Base-by-base conservation (phyloP, 2,797 vertebrate species). In the Lophius americanus region DNA sequence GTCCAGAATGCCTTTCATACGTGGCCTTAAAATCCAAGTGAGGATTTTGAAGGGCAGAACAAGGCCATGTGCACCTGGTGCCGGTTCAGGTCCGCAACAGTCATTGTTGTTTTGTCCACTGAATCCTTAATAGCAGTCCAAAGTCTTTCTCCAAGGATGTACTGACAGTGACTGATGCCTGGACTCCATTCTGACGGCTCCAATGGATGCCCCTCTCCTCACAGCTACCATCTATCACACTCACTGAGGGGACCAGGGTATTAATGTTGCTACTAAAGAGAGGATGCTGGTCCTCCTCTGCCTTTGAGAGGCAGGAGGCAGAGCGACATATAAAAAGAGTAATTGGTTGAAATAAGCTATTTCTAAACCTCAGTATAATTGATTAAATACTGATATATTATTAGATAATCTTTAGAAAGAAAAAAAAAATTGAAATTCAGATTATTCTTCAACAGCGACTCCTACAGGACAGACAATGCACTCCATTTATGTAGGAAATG, bases 1-100 rank as follows among this genome's bases (percentile, higher is more conserved):
- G 78, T 85, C 77, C 79, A 75, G 72, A 68, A 54, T 50, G 54
- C 14, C 53, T 75, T 75, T 82, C 78, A 85, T 84, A 89, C 46
- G 51, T 68, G 87, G 86, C 90, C 91, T 92, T 92, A 87, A 93
- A 91, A 89, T 85, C 75, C 73, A 58, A 65, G 60, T 1, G 60
- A 75, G 51, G 64, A 49, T 82, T 85, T 88, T 86, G 87, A 91
- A 90, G 92, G 87, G 79, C 85, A 61, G 70, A 78, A 73, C 46
- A 66, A 63, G 70, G 70, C 23, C 42, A 13, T 71, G 69, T 64
- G 57, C 60, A 63, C 41, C 5, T 52, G 72, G 63, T 67, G 9
- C 5, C 2, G 33, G 59, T 60, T 70, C 53, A 48, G 48, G 35
- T 14, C 51, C 56, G 7, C 60, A 39, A 47, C 68, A 48, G 46